Evolutionary conservation across 2,797 vertebrate species (phyloP).

Genomic region (Crypturellus tataupa): DNA sequence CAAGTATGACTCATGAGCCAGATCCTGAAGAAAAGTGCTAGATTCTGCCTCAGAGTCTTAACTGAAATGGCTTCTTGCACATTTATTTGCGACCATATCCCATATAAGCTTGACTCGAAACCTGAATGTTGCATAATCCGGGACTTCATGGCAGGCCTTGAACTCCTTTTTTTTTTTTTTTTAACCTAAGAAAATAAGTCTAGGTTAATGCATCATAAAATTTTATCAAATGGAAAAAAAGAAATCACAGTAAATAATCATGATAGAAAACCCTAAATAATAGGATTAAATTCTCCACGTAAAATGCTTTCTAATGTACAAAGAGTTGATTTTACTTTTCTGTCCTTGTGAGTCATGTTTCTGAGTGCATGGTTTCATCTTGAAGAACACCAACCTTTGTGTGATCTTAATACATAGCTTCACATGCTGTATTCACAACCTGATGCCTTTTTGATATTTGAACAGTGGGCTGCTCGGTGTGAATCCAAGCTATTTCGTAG

Average conservation of each 20-base stretch:
- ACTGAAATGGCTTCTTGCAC: not conserved
- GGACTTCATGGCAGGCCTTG: no score
- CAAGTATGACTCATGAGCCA: not conserved
- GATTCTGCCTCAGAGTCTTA: not conserved
- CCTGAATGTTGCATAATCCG: not conserved
- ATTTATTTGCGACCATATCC: not conserved
- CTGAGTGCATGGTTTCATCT: not conserved
- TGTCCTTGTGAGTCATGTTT: not conserved
- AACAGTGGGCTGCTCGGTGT: not conserved
- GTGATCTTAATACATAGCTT: not conserved
- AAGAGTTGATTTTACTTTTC: not conserved
- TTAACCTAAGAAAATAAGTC: not conserved
- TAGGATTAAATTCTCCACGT: not conserved
- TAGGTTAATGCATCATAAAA: not conserved
- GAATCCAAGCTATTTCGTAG: slow-evolving; percentile 59
- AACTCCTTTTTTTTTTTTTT: not conserved
- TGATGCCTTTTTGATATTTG: slow-evolving; percentile 29
- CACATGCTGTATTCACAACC: not conserved
- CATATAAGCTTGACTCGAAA: not conserved
- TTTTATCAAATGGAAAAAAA: not conserved
- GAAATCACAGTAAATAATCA: not conserved
- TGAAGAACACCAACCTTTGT: not conserved
- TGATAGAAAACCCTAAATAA: not conserved
- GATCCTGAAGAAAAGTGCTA: not conserved
- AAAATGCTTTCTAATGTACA: not conserved